Evolutionary conservation across 2,113 vertebrate genomes (phyloP).

Genomic region (Ptilorrhoa leucosticta): DNA sequence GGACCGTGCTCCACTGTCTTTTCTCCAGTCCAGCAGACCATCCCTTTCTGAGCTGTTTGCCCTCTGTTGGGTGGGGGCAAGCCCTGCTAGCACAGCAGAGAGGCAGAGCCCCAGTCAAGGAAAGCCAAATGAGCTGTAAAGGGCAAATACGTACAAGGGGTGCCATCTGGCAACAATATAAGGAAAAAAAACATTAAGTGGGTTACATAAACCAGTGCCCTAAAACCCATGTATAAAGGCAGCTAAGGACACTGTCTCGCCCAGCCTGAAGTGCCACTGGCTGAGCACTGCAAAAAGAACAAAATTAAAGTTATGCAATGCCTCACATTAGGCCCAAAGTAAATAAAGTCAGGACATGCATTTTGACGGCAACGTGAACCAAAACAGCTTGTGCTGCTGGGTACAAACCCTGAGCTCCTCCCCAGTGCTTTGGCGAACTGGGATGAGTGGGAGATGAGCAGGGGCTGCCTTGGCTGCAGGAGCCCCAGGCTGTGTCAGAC

Average conservation of each 20-base stretch:
- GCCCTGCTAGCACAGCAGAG: not conserved
- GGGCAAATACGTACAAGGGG: not conserved
- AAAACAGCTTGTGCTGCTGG: not conserved
- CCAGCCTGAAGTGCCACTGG: not conserved
- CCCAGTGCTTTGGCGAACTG: rapidly evolving
- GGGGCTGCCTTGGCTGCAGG: not conserved
- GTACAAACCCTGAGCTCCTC: not conserved
- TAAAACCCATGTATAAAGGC: not conserved
- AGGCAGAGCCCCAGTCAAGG: not conserved
- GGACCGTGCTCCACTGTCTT: not conserved
- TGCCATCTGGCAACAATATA: not conserved
- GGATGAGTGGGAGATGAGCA: not conserved
- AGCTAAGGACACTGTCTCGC: not conserved
- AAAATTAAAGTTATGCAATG: not conserved
- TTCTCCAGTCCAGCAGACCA: not conserved
- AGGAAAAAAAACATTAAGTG: not conserved
- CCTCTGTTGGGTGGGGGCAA: not conserved
- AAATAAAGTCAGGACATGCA: not conserved
- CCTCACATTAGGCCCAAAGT: not conserved
- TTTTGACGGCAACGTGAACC: not conserved
- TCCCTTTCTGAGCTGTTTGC: not conserved
- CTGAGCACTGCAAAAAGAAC: not conserved
- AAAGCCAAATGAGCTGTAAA: not conserved
- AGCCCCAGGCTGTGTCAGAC: rapidly evolving
- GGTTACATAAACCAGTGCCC: slow-evolving; percentile 19